Base-by-base conservation (phyloP, 2,888 invertebrate genomes). In the Adelphocoris suturalis region DNA sequence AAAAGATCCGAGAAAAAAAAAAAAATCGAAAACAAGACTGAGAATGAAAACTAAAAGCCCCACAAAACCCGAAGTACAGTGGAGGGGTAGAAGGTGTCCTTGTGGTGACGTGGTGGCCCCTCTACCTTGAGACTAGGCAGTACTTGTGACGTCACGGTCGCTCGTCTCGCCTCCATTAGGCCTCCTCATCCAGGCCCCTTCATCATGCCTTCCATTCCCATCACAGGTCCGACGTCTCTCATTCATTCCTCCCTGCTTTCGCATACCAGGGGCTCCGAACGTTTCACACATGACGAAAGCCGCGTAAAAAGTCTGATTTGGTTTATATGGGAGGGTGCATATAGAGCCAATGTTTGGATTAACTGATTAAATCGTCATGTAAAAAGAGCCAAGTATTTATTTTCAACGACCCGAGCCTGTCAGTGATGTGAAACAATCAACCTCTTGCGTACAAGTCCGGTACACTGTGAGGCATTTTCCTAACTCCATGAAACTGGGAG, bases 21-120 rank as follows among this genome's bases (percentile, higher is more conserved):
- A 82, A 85, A 85, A 61, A 55, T 37, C 61, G 61, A 85, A 85
- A 85, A 61, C 85, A 85, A 85, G 85, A 61, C 85, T 28, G 85
- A 85, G 85, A 85, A 85, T 85, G 85, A 85, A 85, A 85, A 85
- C 85, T 61, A 61, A 61, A 61, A 61, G 85, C 11, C 27, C 55
- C 61, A 61, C 55, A 52, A 48, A 82, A 52, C 28, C 55, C 85
- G 85, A 85, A 61, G 85, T 68, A 23, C n/a, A 27, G 82, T 82
- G 82, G 78, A 78, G 78, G 78, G 78, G 78, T 47, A 37, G 47
- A 78, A 82, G 82, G 61, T 85, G 85, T 85, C 85, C 85, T 85
- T 85, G 85, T 61, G 85, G 57, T 85, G 85, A 85, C 85, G 85
- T 85, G 57, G 23, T 14, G 28, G 37, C 84, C 46, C 85, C 28